Base-by-base conservation (phyloP, 2,797 vertebrate species). In the Melanotaenia trifasciata region DNA sequence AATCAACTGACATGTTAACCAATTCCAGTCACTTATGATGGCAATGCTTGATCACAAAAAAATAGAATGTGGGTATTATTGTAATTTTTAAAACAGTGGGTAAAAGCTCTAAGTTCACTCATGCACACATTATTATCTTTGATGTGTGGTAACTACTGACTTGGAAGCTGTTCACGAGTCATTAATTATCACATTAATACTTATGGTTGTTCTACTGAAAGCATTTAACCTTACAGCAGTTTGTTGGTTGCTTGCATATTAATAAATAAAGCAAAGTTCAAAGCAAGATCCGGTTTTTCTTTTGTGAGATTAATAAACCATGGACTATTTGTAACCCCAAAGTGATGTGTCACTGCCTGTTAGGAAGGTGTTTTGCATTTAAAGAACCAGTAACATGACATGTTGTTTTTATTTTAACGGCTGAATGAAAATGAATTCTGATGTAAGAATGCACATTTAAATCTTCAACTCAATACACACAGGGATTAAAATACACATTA, bases 91-190 rank as follows among this genome's bases (percentile, higher is more conserved):
- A 84, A 75, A 2, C 43, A 77, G 70, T 70, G 70, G 62, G 70
- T 74, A 67, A 79, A 87, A 78, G 72, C 74, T 36, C 1, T 0
- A 50, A 32, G 35, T 74, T 56, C 67, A 82, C 54, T 30, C 28
- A 30, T 71, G 36, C 66, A 78, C 7, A 3, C 64, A 58, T 62
- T 56, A 28, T 53, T 77, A 51, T 57, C 28, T 35, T 50, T 53
- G 78, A 74, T 18, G 18, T 70, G 38, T 56, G 20, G 10, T 58
- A 83, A 71, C 28, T 80, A 82, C 87, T 81, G 83, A 84, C 71
- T 35, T 54, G 26, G 58, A 38, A 79, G 40, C 67, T 68, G 26
- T 51, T 76, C 47, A 43, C 53, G 58, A 69, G 58, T 75, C 78
- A 68, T 81, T 79, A 75, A 83, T 75, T 66, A 78, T 68, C 58